These are phyloP conservation scores for Gymnocypris eckloni DNA, from an alignment of 2,797 vertebrate genomes.

Conservation along the genomic window DNA sequence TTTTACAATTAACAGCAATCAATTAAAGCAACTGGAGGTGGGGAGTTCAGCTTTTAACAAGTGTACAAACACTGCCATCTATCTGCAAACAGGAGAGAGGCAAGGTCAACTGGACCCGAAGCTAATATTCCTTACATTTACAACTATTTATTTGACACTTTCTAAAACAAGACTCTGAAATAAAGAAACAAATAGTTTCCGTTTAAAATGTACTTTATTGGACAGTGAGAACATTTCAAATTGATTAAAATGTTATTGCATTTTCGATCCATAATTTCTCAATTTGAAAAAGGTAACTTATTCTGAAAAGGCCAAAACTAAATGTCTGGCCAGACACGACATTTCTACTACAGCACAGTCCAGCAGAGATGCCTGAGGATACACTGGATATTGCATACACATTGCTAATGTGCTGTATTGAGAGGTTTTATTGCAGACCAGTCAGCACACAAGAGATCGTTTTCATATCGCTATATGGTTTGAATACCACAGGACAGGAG, in stretches of 20 bases:
- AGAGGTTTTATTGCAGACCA: constrained; percentile 72
- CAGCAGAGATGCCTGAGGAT: constrained; percentile 60
- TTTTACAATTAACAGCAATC: constrained; percentile 22
- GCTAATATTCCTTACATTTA: too few relatives aligned
- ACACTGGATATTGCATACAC: constrained; percentile 59
- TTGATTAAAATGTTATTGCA: constrained; percentile 39
- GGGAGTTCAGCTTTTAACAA: constrained; percentile 11
- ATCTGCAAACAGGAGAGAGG: constrained; percentile 15
- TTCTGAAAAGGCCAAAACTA: constrained; percentile 50
- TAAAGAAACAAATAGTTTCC: constrained; percentile 21
- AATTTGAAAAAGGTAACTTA: constrained; percentile 33
- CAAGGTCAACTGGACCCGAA: neutral
- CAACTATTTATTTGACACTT: neutral
- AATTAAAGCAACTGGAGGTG: neutral
- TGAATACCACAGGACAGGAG: constrained; percentile 47
- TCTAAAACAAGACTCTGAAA: neutral
- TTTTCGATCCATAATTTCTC: constrained; percentile 18
- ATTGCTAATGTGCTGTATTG: constrained; percentile 65
- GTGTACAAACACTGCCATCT: constrained; percentile 53
- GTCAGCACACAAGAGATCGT: constrained; percentile 61
- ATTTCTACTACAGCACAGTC: constrained; percentile 49
- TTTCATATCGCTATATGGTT: constrained; percentile 63
- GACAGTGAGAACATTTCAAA: constrained; percentile 42
- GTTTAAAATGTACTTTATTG: constrained; percentile 51
- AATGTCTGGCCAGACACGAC: constrained; percentile 55